A percentile compares a stretch with the other conserved stretches of the same genome.
phyloP scores from a whole-genome alignment of 2,888 invertebrate species.

The Boloria selene region DNA sequence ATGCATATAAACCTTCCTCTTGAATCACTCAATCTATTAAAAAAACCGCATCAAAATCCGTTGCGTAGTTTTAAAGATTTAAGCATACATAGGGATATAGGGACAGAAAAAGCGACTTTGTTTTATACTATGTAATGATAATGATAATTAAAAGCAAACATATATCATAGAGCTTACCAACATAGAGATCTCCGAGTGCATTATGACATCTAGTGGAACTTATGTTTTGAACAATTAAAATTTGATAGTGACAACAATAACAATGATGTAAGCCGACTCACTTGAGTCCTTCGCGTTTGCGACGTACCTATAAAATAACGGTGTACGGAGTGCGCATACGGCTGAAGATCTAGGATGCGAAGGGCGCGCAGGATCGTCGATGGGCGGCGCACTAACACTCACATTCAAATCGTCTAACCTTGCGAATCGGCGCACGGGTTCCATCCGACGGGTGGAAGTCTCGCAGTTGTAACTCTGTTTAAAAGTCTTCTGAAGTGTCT shows the following conservation, averaged over 20 bases:
- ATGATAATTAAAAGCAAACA: neutral
- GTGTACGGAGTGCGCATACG: slow-evolving; percentile 64
- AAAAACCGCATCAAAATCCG: too few relatives aligned
- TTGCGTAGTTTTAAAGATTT: too few relatives aligned
- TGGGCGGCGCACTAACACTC: slow-evolving; percentile 76
- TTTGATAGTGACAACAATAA: slow-evolving; percentile 15
- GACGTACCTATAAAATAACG: slow-evolving; percentile 66
- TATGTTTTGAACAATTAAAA: slow-evolving; percentile 18
- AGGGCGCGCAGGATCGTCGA: slow-evolving; percentile 60
- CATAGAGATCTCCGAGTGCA: slow-evolving; percentile 14
- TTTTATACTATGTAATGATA: too few relatives aligned
- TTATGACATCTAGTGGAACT: slow-evolving; percentile 21
- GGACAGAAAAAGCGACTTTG: too few relatives aligned
- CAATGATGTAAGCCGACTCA: slow-evolving; percentile 32
- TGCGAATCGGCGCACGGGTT: slow-evolving; percentile 82
- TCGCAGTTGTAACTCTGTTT: slow-evolving; percentile 58
- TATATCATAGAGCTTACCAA: slow-evolving; percentile 14
- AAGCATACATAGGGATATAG: too few relatives aligned
- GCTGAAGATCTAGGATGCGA: slow-evolving; percentile 64
- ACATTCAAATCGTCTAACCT: slow-evolving; percentile 80
- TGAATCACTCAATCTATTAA: too few relatives aligned
- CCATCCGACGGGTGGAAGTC: slow-evolving; percentile 74
- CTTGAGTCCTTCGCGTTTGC: slow-evolving; percentile 64
- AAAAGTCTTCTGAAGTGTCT: too few relatives aligned
- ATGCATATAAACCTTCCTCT: too few relatives aligned